phyloP scores from a whole-genome alignment of 2,113 vertebrate genomes.

The Sinocyclocheilus grahami region DNA sequence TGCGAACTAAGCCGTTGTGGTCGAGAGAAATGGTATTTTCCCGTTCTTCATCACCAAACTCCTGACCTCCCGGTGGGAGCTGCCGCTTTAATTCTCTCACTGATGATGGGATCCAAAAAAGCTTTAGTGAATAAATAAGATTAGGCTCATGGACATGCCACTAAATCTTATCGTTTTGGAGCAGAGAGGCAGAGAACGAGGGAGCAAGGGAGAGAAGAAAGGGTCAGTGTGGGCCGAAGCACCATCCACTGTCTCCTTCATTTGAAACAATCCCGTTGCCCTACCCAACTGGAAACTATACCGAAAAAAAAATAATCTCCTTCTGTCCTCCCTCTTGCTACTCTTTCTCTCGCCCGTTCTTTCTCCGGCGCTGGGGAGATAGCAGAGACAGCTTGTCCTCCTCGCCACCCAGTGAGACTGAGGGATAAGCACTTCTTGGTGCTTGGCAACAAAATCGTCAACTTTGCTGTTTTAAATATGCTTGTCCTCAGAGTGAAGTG shows the following conservation, averaged over 20 bases:
- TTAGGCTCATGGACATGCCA: slow-evolving; percentile 73
- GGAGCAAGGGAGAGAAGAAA: slow-evolving; percentile 1
- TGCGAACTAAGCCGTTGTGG: slow-evolving; percentile 47
- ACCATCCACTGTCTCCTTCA: not conserved
- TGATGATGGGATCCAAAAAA: slow-evolving; percentile 71
- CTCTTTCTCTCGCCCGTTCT: not conserved
- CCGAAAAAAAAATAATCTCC: not conserved
- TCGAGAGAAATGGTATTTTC: slow-evolving; percentile 62
- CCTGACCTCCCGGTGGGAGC: slow-evolving; percentile 68
- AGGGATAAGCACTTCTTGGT: slow-evolving; percentile 39
- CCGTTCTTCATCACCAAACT: slow-evolving; percentile 38
- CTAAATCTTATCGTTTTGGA: slow-evolving; percentile 77
- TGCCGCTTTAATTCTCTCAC: slow-evolving; percentile 70
- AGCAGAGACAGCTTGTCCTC: slow-evolving; percentile 40
- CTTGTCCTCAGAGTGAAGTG: slow-evolving; percentile 35
- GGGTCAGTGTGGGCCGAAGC: slow-evolving; percentile 13
- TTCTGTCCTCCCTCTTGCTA: not conserved
- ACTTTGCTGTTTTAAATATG: slow-evolving; percentile 42
- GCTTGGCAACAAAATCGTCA: slow-evolving; percentile 31
- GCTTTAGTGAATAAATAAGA: slow-evolving; percentile 78
- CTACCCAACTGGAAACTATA: slow-evolving; percentile 14
- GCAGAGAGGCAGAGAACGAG: slow-evolving; percentile 46
- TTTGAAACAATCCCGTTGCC: not conserved
- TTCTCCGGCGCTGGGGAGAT: slow-evolving; percentile 7
- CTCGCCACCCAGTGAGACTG: slow-evolving; percentile 34